Percentiles rank a stretch among this genome's conserved stretches.
phyloP scores from a whole-genome alignment of 2,888 invertebrate species.

The Blomia tropicalis region DNA sequence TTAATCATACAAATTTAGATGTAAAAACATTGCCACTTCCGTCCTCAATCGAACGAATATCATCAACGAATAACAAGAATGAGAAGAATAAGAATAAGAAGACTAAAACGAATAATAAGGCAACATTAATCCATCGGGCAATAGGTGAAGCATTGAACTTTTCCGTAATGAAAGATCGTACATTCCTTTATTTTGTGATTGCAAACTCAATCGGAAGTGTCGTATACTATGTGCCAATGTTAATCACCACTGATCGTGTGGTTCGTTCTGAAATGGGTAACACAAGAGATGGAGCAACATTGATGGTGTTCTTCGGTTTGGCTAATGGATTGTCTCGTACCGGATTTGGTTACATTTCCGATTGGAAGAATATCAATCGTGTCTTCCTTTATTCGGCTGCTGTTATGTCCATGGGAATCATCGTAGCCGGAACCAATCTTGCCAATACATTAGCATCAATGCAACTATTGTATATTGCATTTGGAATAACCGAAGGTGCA shows the following conservation, averaged over 20 bases:
- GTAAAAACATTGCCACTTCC: too few species aligned
- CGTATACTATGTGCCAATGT: slow-evolving; percentile 21
- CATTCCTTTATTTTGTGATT: slow-evolving; percentile 16
- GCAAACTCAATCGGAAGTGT: slow-evolving; percentile 13
- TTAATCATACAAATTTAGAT: too few species aligned
- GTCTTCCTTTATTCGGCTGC: background rate
- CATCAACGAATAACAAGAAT: background rate
- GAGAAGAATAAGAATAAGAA: background rate
- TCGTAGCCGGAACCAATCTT: slow-evolving; percentile 8
- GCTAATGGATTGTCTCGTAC: slow-evolving; percentile 4
- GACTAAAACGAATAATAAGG: background rate
- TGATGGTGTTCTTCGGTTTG: slow-evolving; percentile 17
- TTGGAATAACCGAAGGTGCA: slow-evolving; percentile 16
- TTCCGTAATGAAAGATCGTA: background rate
- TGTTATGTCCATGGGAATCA: slow-evolving; percentile 3
- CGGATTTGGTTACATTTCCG: slow-evolving; percentile 12
- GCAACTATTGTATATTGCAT: background rate
- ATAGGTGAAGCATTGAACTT: slow-evolving; percentile 15
- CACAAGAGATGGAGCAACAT: background rate
- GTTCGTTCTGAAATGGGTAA: background rate
- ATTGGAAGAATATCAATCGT: background rate
- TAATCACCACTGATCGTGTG: slow-evolving; percentile 13
- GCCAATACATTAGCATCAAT: background rate
- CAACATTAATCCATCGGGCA: too few species aligned
- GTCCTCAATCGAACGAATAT: too few species aligned